phyloP scores from a whole-genome alignment of 2,797 vertebrate genomes.

The Syndactyla subalaris region DNA sequence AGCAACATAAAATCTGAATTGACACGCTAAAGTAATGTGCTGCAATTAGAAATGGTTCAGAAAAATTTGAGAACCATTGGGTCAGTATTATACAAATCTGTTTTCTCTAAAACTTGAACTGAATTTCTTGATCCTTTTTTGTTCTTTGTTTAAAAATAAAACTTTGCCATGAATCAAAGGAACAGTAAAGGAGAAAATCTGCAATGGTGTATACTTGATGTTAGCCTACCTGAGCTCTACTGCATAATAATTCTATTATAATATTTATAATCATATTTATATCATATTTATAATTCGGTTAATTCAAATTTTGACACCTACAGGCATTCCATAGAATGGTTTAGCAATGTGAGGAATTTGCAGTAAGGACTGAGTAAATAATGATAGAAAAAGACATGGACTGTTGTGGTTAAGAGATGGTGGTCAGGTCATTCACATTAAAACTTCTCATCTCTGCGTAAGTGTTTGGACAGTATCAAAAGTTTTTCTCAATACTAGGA shows the following conservation, averaged over 20 bases:
- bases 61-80: not conserved
- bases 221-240: not conserved
- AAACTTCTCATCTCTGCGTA: not conserved
- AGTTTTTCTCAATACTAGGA: not conserved
- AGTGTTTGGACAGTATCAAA: not conserved
- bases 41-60: not conserved
- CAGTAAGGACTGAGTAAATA: not conserved
- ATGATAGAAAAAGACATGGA: not conserved
- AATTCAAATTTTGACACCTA: constrained; percentile 1
- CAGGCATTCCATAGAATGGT: not conserved
- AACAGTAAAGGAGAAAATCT: not conserved
- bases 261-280: not conserved
- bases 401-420: not conserved
- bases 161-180: not conserved
- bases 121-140: not conserved
- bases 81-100: not conserved
- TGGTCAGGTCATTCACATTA: not conserved
- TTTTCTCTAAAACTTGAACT: not conserved
- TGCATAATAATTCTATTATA: not conserved
- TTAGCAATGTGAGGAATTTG: not conserved
- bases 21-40: not conserved
- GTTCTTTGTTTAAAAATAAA: not conserved
- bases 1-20: not conserved
- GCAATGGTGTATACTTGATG: not conserved
- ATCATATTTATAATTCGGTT: not conserved